Evolutionary conservation across 2,797 vertebrate species (phyloP).

Genomic region (Hapalemur alaotrensis): DNA sequence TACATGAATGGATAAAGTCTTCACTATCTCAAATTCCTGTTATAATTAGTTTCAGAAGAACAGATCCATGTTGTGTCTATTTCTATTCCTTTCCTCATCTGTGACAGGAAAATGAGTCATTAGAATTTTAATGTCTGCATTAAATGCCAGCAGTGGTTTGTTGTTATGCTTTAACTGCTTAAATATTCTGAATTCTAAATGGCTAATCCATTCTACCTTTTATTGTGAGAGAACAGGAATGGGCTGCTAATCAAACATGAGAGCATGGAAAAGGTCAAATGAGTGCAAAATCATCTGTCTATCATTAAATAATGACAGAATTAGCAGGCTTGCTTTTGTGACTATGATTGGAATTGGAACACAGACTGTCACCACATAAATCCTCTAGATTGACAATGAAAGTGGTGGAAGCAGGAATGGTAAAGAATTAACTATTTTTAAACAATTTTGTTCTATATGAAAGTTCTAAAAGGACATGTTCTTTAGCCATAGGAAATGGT

Average conservation of each 20-base stretch:
- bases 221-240: background rate
- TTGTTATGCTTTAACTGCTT: constrained; percentile 49
- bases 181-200: constrained; percentile 58
- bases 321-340: constrained; percentile 57
- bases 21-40: constrained; percentile 60
- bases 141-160: constrained; percentile 73
- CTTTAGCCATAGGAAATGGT: constrained; percentile 10
- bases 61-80: constrained; percentile 68
- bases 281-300: constrained; percentile 54
- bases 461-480: background rate
- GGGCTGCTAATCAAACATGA: constrained; percentile 60
- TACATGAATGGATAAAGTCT: constrained; percentile 51
- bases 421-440: constrained; percentile 55
- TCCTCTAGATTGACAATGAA: constrained; percentile 45
- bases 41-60: constrained; percentile 65
- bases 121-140: constrained; percentile 70
- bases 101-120: constrained; percentile 67
- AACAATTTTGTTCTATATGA: background rate
- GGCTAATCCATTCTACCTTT: constrained; percentile 40
- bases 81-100: constrained; percentile 63
- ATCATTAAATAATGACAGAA: constrained; percentile 62
- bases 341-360: constrained; percentile 55
- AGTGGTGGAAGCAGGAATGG: background rate
- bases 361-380: constrained; percentile 61
- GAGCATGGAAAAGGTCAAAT: constrained; percentile 34